Base-by-base conservation (phyloP, 2,888 invertebrate genomes). In the Melieria picta region DNA sequence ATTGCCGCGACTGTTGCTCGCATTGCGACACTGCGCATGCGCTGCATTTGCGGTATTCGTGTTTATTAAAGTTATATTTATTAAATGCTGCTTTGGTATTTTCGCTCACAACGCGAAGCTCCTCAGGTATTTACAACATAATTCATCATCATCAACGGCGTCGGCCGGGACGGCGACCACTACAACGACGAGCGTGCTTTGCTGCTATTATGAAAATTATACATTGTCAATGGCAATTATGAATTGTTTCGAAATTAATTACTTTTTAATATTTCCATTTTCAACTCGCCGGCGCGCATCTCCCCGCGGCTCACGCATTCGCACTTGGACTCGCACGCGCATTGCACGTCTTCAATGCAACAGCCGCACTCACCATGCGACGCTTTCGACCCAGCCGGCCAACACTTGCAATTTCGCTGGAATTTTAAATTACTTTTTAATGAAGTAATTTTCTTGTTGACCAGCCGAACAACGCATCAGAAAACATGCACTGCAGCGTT, bases 61-160 rank as follows among this genome's bases (percentile, higher is more conserved):
- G 73, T 75, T 74, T 69, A 75, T 75, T 74, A 75, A 74, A 73
- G 69, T 72, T 75, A 73, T 74, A 74, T 75, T 75, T 73, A 69
- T 73, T 75, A 71, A 72, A 68, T 73, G 58, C 69, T 72, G 73
- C 71, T 61, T 10, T 7, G 61, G 52, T 46, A 30, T 47, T 63
- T 11, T 52, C 10, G 30, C 45, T 16, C 5, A 43, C 55, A 30
- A 30, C 30, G 4, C 7, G 46, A 65, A 16, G 2, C 62, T 46
- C 11, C 52, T 50, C 45, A 62, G 45, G 13, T 69, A 60, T 50
- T 55, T 55, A 62, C 62, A 69, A 69, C 60, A 69, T 52, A 69
- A 52, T 61, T 66, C 42, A 13, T 42, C 11, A 58, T 11, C 43
- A 7, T 13, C 50, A 45, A 55, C 10, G 13, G 58, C 60, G 30